These are phyloP conservation scores for Tachuris rubrigastra DNA, from an alignment of 2,113 vertebrate genomes.

Conservation along the genomic window DNA sequence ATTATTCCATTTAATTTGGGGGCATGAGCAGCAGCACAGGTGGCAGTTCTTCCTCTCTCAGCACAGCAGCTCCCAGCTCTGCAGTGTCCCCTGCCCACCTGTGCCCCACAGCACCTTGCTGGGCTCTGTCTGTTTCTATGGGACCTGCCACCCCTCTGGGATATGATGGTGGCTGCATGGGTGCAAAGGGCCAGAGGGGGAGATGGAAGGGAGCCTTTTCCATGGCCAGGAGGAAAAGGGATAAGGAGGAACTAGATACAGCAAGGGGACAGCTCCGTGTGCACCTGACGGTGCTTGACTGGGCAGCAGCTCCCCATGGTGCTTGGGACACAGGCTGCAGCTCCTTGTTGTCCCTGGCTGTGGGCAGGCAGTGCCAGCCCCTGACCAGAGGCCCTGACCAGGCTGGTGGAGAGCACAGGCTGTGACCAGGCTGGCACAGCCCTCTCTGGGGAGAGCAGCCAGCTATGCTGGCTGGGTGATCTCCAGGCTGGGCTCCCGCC, in stretches of 20 bases:
- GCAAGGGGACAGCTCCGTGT: neutral
- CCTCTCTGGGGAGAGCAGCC: neutral
- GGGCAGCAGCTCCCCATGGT: neutral
- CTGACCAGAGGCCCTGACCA: neutral
- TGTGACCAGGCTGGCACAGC: fast-evolving
- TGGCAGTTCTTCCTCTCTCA: fast-evolving
- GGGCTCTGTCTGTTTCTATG: fast-evolving
- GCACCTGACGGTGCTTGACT: fast-evolving
- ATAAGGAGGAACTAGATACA: neutral
- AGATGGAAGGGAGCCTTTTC: neutral
- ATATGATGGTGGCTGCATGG: fast-evolving
- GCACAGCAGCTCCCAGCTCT: neutral
- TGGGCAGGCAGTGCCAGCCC: fast-evolving
- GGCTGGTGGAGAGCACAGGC: neutral
- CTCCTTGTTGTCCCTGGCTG: neutral
- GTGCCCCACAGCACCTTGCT: fast-evolving
- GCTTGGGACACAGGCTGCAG: neutral
- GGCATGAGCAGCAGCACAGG: neutral
- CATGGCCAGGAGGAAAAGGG: too few relatives aligned
- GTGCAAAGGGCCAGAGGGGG: neutral
- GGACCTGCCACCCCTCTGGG: neutral
- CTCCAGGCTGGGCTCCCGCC: fast-evolving
- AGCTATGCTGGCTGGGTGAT: neutral
- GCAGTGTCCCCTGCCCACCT: neutral
- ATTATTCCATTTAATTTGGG: neutral